phyloP scores from a whole-genome alignment of 1,140 invertebrate species.

The Papilio dardanus region DNA sequence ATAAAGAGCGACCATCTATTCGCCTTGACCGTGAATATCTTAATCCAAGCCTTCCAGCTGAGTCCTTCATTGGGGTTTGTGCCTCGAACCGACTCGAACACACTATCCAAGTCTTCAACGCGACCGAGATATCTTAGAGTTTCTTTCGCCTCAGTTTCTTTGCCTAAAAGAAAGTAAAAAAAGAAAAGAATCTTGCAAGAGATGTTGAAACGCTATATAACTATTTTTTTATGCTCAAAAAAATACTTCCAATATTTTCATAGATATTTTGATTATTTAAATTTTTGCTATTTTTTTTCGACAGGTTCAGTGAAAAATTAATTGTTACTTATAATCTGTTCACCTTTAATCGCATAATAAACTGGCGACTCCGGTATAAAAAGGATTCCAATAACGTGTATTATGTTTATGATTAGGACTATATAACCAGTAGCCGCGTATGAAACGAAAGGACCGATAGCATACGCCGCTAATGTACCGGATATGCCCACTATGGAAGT shows the following conservation, averaged over 20 bases:
- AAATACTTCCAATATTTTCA: no score
- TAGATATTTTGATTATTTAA: no score
- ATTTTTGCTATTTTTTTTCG: no score
- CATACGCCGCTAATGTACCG: constrained; percentile 52
- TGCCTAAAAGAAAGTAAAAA: constrained; percentile 42
- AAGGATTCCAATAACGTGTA: constrained; percentile 49
- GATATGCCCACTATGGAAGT: constrained; percentile 53
- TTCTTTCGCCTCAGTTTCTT: constrained; percentile 54
- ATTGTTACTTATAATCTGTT: not conserved
- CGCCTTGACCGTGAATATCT: constrained; percentile 60
- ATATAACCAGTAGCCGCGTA: constrained; percentile 53
- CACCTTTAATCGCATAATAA: constrained; percentile 59
- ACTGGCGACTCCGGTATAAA: constrained; percentile 62
- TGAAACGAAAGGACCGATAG: constrained; percentile 49
- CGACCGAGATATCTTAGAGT: constrained; percentile 51
- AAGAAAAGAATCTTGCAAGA: not conserved
- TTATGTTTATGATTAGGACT: constrained; percentile 44
- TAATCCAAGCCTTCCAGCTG: constrained; percentile 56
- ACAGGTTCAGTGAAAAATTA: not conserved
- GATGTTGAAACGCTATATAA: no score
- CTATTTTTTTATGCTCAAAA: no score
- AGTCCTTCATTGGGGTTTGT: constrained; percentile 45
- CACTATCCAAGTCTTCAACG: constrained; percentile 52
- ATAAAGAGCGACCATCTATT: constrained; percentile 59
- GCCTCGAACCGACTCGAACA: constrained; percentile 53